A percentile compares a stretch with the other conserved stretches of the same genome.
Evolutionary conservation across 2,888 invertebrate genomes (phyloP).

Genomic region (Nasonovia ribisnigri): DNA sequence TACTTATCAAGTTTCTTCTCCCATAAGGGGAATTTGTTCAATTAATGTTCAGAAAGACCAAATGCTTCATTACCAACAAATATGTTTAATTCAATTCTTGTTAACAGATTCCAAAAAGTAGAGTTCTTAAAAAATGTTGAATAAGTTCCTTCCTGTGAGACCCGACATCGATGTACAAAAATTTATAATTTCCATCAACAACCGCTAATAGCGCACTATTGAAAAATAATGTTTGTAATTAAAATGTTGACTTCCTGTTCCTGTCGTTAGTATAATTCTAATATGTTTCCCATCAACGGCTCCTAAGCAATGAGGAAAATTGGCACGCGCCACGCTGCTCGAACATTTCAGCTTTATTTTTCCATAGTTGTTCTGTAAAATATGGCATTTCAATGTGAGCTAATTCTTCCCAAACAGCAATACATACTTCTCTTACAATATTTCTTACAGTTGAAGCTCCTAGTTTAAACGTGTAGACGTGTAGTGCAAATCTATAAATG

Average conservation of each 20-base stretch:
- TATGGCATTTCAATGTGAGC: slow-evolving; percentile 2
- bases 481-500: slow-evolving; percentile 69
- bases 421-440: slow-evolving; percentile 38
- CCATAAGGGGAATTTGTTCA: background rate
- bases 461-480: slow-evolving; percentile 69
- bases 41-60: slow-evolving; percentile 34
- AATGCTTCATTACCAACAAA: too few species aligned
- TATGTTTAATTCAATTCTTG: too few species aligned
- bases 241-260: slow-evolving; percentile 13
- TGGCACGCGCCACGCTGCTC: slow-evolving; percentile 19
- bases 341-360: background rate
- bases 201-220: slow-evolving; percentile 56
- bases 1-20: too few species aligned
- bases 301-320: too few species aligned
- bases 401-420: background rate
- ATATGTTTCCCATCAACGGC: slow-evolving; percentile 9
- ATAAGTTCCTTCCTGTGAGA: slow-evolving; percentile 67
- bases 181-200: slow-evolving; percentile 62
- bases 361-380: background rate
- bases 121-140: background rate
- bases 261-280: background rate
- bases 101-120: background rate
- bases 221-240: slow-evolving; percentile 17
- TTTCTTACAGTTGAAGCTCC: slow-evolving; percentile 67
- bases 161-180: slow-evolving; percentile 68